These are phyloP conservation scores for Troglohyphantes excavatus DNA, from an alignment of 2,888 invertebrate species.

Conservation along the genomic window DNA sequence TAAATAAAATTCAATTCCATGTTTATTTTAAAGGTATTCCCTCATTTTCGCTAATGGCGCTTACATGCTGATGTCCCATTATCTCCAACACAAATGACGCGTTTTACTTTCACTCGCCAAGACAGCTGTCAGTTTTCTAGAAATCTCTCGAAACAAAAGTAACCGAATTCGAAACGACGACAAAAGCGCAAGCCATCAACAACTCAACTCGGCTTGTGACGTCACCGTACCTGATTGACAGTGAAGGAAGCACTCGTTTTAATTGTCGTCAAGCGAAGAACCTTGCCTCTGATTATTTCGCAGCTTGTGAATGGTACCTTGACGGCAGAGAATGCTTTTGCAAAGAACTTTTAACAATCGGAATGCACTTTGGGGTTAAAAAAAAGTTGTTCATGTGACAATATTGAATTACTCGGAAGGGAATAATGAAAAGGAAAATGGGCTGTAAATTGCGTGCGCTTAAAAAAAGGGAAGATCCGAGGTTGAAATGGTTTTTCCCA, in stretches of 20 bases:
- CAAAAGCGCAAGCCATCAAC: conserved; percentile 29
- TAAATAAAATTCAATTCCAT: too few relatives aligned
- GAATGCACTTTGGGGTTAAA: not conserved
- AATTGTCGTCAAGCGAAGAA: conserved; percentile 28
- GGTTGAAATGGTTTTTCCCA: too few relatives aligned
- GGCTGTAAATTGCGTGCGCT: not conserved
- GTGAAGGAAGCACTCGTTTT: conserved; percentile 34
- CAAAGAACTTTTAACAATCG: conserved; percentile 6
- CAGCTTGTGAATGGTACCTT: not conserved
- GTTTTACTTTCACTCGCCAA: not conserved
- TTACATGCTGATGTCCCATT: not conserved
- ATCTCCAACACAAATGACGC: not conserved
- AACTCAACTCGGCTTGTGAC: conserved; percentile 19
- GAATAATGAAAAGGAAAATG: not conserved
- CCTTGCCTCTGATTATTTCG: not conserved
- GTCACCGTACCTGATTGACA: conserved; percentile 44
- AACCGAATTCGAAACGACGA: not conserved
- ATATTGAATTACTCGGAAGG: not conserved
- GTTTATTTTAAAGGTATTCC: not conserved
- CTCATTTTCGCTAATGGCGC: not conserved
- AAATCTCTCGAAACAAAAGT: not conserved
- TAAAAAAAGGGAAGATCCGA: too few relatives aligned
- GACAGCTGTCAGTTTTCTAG: conserved; percentile 22
- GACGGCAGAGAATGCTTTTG: conserved; percentile 30
- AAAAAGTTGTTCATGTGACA: not conserved